Conservation (phyloP, 1,140 invertebrate genomes). For the Acromyrmex charruanus region DNA sequence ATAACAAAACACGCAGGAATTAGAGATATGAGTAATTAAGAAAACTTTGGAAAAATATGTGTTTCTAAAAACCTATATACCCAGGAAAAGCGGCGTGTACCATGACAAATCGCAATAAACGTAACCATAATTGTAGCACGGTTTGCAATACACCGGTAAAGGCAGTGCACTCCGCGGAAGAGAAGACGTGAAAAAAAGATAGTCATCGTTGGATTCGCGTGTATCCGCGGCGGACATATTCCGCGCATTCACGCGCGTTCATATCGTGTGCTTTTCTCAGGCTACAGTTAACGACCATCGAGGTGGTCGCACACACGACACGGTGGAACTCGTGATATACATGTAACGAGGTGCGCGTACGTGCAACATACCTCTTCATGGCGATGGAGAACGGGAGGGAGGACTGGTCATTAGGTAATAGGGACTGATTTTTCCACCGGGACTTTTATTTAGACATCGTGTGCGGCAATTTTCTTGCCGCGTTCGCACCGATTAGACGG, state of each 20-base stretch:
- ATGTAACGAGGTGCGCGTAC: constrained; percentile 33
- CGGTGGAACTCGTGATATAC: constrained; percentile 36
- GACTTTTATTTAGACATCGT: constrained; percentile 60
- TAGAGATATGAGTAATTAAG: neutral
- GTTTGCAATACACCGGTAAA: constrained; percentile 10
- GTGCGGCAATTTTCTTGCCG: constrained; percentile 57
- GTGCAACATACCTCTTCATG: neutral
- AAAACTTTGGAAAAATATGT: neutral
- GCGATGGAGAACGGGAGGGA: neutral
- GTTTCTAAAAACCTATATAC: neutral
- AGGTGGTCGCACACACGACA: constrained; percentile 25
- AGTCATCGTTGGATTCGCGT: constrained; percentile 29
- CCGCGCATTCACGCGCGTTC: constrained; percentile 20
- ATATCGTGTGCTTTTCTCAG: constrained; percentile 39
- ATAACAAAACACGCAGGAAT: neutral
- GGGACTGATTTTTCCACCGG: constrained; percentile 41
- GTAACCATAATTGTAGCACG: constrained; percentile 7
- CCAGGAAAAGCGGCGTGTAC: neutral
- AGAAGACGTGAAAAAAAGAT: constrained; percentile 21
- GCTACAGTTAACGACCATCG: constrained; percentile 46
- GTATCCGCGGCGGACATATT: constrained; percentile 1
- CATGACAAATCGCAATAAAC: neutral
- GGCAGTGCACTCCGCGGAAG: neutral
- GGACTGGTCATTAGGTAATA: constrained; percentile 32
- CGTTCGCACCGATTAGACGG: constrained; percentile 64